These are phyloP conservation scores for Lampris incognitus DNA, from an alignment of 2,113 vertebrate genomes.

Conservation along the genomic window DNA sequence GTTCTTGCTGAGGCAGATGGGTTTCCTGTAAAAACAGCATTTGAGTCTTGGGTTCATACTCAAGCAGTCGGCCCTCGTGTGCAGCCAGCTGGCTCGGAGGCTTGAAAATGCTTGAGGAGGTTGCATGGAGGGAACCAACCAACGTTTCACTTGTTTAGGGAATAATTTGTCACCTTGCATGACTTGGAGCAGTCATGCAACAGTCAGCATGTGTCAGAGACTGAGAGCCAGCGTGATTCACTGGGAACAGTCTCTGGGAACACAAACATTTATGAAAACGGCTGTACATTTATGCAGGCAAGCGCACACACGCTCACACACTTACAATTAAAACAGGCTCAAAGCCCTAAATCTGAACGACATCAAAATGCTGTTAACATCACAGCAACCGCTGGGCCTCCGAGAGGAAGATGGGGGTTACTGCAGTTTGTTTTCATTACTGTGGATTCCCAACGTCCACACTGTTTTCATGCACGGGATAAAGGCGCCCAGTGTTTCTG, in stretches of 20 bases:
- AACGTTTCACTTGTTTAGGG: neutral
- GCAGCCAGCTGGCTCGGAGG: no score
- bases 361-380: neutral
- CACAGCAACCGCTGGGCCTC: slow-evolving; percentile 5
- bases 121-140: neutral
- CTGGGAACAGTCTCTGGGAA: neutral
- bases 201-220: neutral
- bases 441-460: slow-evolving; percentile 3
- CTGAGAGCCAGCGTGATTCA: neutral
- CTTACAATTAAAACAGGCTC: neutral
- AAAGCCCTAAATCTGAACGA: neutral
- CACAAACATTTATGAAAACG: neutral
- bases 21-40: no score
- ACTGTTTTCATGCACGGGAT: neutral
- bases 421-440: neutral
- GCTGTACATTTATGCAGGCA: neutral
- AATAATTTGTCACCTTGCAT: neutral
- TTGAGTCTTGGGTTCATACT: no score
- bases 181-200: neutral
- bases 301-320: neutral
- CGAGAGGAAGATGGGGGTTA: neutral
- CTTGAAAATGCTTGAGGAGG: neutral
- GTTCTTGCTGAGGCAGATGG: no score
- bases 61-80: no score
- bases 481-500: neutral